phyloP scores from a whole-genome alignment of 2,797 vertebrate genomes.

The Xyrichtys novacula region DNA sequence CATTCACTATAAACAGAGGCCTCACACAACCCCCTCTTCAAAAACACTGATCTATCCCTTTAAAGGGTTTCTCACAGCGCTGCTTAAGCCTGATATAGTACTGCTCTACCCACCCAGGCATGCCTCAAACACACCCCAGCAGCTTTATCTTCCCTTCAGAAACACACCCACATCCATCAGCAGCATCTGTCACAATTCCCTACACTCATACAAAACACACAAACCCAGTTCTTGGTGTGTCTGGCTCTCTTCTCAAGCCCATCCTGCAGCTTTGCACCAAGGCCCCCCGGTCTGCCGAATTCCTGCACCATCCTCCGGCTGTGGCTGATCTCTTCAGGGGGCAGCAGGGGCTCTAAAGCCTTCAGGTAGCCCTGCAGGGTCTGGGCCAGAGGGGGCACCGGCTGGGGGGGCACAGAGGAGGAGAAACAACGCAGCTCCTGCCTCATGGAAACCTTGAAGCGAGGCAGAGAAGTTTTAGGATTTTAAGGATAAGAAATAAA shows the following conservation, averaged over 20 bases:
- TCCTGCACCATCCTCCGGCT: slow-evolving; percentile 82
- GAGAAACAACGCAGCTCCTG: slow-evolving; percentile 66
- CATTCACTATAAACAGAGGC: too few species aligned
- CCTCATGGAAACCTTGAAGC: slow-evolving; percentile 64
- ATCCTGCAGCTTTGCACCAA: slow-evolving; percentile 82
- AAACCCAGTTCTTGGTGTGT: slow-evolving; percentile 87
- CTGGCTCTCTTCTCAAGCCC: slow-evolving; percentile 82
- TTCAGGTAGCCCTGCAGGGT: slow-evolving; percentile 85
- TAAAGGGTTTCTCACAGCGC: not conserved
- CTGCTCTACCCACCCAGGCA: not conserved
- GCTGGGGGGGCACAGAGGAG: slow-evolving; percentile 81
- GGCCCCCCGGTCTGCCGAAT: slow-evolving; percentile 78
- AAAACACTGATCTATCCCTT: too few species aligned
- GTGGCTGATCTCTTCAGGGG: slow-evolving; percentile 85
- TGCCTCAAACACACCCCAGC: not conserved
- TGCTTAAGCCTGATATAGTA: not conserved
- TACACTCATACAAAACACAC: slow-evolving; percentile 49
- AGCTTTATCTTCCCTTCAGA: not conserved
- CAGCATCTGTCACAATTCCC: slow-evolving; percentile 32
- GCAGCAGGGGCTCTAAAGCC: slow-evolving; percentile 87
- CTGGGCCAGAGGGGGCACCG: slow-evolving; percentile 84
- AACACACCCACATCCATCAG: slow-evolving; percentile 4
- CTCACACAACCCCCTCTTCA: too few species aligned
- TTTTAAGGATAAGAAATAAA: not conserved
- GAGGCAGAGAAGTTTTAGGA: not conserved